phyloP scores from a whole-genome alignment of 1,140 invertebrate genomes.

The Pomphorhynchus laevis region DNA sequence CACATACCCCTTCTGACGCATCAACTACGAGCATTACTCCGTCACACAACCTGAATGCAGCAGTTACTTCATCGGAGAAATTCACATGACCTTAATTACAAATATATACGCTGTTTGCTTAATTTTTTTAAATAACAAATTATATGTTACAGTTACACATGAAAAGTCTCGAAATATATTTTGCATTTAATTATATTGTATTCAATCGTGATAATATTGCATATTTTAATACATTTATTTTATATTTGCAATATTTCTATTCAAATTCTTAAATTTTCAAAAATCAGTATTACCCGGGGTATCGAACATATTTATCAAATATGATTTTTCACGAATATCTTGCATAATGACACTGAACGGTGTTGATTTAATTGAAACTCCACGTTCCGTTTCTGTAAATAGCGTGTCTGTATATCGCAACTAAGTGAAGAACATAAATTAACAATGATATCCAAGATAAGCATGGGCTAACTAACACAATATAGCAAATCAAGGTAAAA shows the following conservation, averaged over 20 bases:
- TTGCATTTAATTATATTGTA: too few relatives aligned
- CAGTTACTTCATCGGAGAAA: constrained; percentile 93
- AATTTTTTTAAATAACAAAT: constrained; percentile 1
- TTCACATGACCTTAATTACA: constrained; percentile 42
- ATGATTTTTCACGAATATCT: constrained; percentile 67
- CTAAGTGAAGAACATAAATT: constrained; percentile 19
- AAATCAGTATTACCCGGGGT: constrained; percentile 34
- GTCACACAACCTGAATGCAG: constrained; percentile 68
- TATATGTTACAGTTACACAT: not conserved
- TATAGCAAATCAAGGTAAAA: not conserved
- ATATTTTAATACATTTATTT: too few relatives aligned
- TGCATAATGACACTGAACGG: constrained; percentile 68
- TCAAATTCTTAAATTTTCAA: too few relatives aligned
- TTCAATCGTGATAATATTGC: too few relatives aligned
- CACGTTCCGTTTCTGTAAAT: constrained; percentile 74
- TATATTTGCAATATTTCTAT: not conserved
- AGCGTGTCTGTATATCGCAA: constrained; percentile 73
- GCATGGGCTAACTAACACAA: not conserved
- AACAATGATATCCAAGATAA: constrained; percentile 2
- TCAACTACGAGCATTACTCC: constrained; percentile 86
- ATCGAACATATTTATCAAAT: constrained; percentile 72
- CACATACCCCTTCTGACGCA: constrained; percentile 56
- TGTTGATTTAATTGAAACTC: constrained; percentile 74
- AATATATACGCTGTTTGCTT: too few relatives aligned
- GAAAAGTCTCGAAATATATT: not conserved